phyloP scores from a whole-genome alignment of 1,140 invertebrate genomes.

The Trinorchestia longiramus region DNA sequence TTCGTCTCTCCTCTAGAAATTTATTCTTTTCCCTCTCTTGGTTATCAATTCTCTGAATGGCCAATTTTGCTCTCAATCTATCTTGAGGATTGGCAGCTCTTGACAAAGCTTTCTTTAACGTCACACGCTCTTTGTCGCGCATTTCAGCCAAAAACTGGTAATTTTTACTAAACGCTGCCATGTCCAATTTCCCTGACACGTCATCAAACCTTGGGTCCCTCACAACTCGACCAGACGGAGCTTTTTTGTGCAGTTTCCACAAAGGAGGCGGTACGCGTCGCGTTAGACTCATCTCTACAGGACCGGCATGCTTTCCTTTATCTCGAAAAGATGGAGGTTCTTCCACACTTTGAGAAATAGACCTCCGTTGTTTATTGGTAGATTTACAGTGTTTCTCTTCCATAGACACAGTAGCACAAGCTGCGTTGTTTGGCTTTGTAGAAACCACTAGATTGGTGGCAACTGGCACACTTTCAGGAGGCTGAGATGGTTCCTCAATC shows the following conservation, averaged over 20 bases:
- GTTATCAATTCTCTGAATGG: constrained; percentile 64
- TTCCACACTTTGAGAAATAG: neutral
- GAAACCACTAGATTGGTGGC: neutral
- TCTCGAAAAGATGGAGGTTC: neutral
- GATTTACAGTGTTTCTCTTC: neutral
- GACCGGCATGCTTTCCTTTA: neutral
- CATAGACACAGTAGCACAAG: neutral
- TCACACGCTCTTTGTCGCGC: constrained; percentile 59
- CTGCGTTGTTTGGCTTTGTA: neutral
- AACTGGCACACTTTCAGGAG: neutral
- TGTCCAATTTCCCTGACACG: constrained; percentile 60
- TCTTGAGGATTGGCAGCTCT: constrained; percentile 45
- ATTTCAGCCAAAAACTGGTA: constrained; percentile 59
- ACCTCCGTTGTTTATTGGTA: neutral
- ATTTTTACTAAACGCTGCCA: constrained; percentile 57
- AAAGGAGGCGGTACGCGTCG: neutral
- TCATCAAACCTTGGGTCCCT: constrained; percentile 65
- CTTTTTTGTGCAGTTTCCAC: neutral
- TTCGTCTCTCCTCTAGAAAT: constrained; percentile 46
- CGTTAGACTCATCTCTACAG: constrained; percentile 20
- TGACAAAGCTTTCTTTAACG: constrained; percentile 58
- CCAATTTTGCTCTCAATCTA: constrained; percentile 53
- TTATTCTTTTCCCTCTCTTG: constrained; percentile 59
- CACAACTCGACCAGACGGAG: neutral
- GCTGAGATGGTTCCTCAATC: neutral